These are phyloP conservation scores for Lutjanus campechanus DNA, from an alignment of 2,797 vertebrate genomes.

Conservation along the genomic window DNA sequence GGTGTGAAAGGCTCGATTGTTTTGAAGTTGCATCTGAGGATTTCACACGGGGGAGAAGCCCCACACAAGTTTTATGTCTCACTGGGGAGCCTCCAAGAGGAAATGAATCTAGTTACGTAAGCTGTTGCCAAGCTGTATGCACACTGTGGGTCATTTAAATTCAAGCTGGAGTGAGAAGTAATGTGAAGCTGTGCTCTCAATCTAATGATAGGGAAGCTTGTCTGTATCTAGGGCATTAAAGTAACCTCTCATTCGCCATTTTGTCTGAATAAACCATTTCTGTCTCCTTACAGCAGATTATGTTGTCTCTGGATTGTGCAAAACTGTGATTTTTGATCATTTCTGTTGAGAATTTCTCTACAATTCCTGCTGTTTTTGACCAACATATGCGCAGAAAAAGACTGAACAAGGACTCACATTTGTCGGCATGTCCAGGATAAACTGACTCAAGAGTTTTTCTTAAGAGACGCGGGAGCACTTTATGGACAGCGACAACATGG, in stretches of 20 bases:
- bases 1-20: constrained; percentile 47
- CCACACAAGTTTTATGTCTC: constrained; percentile 13
- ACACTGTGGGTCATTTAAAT: constrained; percentile 40
- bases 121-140: constrained; percentile 29
- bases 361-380: constrained; percentile 6
- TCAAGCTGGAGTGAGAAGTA: constrained; percentile 28
- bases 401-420: background rate
- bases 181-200: constrained; percentile 21
- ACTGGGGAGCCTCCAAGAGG: constrained; percentile 32
- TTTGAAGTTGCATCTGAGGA: constrained; percentile 2
- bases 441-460: background rate
- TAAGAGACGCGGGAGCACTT: constrained; percentile 14
- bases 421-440: background rate
- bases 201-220: background rate
- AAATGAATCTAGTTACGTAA: constrained; percentile 63
- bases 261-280: constrained; percentile 29
- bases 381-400: background rate
- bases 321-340: constrained; percentile 25
- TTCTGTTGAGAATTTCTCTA: background rate
- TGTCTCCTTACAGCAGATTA: constrained; percentile 3
- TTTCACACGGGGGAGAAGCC: background rate
- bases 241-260: constrained; percentile 18
- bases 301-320: constrained; percentile 25
- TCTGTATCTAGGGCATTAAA: constrained; percentile 22
- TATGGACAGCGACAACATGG: constrained; percentile 16